These are phyloP conservation scores for Hololepta plana DNA, from an alignment of 2,888 invertebrate genomes.

Conservation along the genomic window DNA sequence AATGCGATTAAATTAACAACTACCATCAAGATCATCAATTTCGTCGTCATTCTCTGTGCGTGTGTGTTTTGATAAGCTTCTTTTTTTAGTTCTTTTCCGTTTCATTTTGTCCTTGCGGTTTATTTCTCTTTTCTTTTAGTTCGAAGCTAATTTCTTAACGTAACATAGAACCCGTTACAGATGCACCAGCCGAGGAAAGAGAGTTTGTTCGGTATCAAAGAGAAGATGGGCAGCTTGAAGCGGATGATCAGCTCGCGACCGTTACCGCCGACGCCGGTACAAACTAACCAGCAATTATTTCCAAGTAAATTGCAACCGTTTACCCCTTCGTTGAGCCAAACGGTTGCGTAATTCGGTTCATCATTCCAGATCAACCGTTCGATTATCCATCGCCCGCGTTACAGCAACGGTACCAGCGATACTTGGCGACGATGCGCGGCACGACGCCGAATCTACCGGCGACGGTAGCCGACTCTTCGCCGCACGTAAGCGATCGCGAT, in stretches of 20 bases:
- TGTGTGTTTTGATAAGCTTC: too few relatives aligned
- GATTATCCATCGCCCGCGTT: conserved; percentile 22
- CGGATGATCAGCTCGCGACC: conserved; percentile 30
- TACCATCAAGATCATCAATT: too few relatives aligned
- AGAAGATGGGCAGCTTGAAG: conserved; percentile 32
- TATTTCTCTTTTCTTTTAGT: too few relatives aligned
- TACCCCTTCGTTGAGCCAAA: not conserved
- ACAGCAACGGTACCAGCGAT: conserved; percentile 38
- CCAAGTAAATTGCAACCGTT: conserved; percentile 2
- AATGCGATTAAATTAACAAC: too few relatives aligned
- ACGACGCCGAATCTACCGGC: conserved; percentile 25
- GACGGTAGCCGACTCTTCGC: conserved; percentile 19
- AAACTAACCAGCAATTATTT: conserved; percentile 1
- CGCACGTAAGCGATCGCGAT: conserved; percentile 14
- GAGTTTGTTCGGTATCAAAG: conserved; percentile 21
- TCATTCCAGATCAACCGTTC: not conserved
- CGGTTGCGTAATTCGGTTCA: not conserved
- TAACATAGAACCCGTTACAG: too few relatives aligned
- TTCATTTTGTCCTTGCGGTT: too few relatives aligned
- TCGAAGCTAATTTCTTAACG: too few relatives aligned
- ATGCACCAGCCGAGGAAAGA: conserved; percentile 21
- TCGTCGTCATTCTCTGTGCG: too few relatives aligned
- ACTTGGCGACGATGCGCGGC: conserved; percentile 33
- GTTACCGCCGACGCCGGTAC: conserved; percentile 33
- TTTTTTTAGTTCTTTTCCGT: too few relatives aligned